Conservation (phyloP, 2,797 vertebrate genomes). For the Paguma larvata region DNA sequence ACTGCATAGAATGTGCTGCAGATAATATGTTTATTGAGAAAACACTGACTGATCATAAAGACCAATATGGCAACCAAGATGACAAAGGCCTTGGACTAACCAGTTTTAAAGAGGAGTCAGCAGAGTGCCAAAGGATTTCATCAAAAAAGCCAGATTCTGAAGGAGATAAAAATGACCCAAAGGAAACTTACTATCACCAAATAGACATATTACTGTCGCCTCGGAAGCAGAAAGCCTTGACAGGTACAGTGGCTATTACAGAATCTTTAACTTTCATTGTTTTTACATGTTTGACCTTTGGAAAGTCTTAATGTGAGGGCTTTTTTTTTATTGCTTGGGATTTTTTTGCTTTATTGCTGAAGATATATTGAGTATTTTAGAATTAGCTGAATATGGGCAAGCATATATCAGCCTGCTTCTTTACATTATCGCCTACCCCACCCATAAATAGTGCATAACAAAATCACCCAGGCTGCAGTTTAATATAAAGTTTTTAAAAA, state of each 20-base stretch:
- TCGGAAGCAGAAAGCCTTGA: constrained; percentile 81
- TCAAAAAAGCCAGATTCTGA: constrained; percentile 69
- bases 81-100: not conserved
- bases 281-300: not conserved
- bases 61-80: constrained; percentile 17
- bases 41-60: constrained; percentile 12
- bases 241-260: constrained; percentile 81
- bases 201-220: constrained; percentile 69
- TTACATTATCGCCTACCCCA: constrained; percentile 31
- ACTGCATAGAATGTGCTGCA: not conserved
- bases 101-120: constrained; percentile 63
- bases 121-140: constrained; percentile 18
- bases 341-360: constrained; percentile 49
- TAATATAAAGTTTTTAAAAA: constrained; percentile 65
- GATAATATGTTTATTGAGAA: constrained; percentile 77
- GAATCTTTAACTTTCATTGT: constrained; percentile 31
- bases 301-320: not conserved
- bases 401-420: constrained; percentile 41
- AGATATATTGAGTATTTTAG: constrained; percentile 45
- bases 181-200: constrained; percentile 79
- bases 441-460: constrained; percentile 62
- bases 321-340: constrained; percentile 21
- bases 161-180: constrained; percentile 73
- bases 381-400: constrained; percentile 24
- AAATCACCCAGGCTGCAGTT: constrained; percentile 65